Conservation (phyloP, 2,888 invertebrate genomes). For the Amorpha juglandis region DNA sequence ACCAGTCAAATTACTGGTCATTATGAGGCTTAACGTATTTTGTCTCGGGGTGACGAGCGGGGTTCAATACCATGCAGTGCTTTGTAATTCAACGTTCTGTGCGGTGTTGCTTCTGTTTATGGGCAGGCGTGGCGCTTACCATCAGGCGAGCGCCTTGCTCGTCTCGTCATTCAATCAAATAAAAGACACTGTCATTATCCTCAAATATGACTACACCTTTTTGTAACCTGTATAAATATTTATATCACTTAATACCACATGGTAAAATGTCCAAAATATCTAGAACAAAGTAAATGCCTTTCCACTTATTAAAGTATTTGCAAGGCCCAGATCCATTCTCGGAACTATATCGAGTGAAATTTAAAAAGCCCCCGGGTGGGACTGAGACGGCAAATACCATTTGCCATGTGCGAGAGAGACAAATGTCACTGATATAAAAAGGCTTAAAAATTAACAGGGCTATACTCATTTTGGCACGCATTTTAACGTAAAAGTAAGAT, state of each 20-base stretch:
- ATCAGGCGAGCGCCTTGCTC: no score
- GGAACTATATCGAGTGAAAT: slow-evolving; percentile 12
- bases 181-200: no score
- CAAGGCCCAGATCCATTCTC: slow-evolving; percentile 13
- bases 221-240: not conserved
- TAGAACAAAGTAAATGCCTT: slow-evolving; percentile 18
- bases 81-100: no score
- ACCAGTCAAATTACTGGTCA: no score
- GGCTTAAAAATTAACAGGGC: slow-evolving; percentile 15
- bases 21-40: no score
- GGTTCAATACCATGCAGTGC: no score
- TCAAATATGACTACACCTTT: no score
- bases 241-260: not conserved
- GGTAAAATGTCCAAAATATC: not conserved
- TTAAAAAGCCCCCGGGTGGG: slow-evolving; percentile 1
- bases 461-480: not conserved
- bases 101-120: no score
- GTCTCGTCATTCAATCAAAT: no score
- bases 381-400: not conserved
- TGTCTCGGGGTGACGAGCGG: no score
- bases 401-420: not conserved
- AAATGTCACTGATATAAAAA: not conserved
- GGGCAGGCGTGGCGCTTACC: no score
- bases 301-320: not conserved
- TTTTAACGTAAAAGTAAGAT: not conserved